Base-by-base conservation (phyloP, 2,888 invertebrate species). In the Leptinotarsa rubiginosa region DNA sequence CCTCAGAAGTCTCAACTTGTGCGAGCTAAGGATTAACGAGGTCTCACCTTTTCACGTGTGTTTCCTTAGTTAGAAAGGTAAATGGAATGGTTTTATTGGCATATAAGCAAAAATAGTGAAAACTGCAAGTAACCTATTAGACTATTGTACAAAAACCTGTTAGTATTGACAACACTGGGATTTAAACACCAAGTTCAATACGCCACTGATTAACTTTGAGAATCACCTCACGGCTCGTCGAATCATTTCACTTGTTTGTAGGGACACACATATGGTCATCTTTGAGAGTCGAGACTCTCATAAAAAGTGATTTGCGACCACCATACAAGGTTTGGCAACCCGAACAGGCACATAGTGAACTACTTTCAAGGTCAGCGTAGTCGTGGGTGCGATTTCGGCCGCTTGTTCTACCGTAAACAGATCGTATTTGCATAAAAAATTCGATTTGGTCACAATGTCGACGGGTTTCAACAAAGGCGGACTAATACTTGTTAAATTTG, bases 281-380 rank as follows among this genome's bases (percentile, higher is more conserved):
- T 77, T 79, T 75, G 75, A 74, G 77, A 77, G 78, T 75, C 31
- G 62, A 41, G 77, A 77, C 81, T 80, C 81, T 79, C 79, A 81
- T 80, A 82, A 83, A 81, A 82, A 83, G 80, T 82, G 80, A 84
- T 83, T 83, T 82, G 83, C 82, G 77, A 81, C 81, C 75, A 80
- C 84, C 84, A 77, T 82, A 84, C 79, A 82, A 78, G 84, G 83
- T 80, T 81, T 81, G 82, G 82, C 82, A 83, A 79, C 80, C 79
- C 77, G 79, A 78, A 72, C 77, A 80, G 75, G 78, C 79, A 77
- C 76, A 65, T 77, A 80, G 76, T 77, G 80, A 79, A 73, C 78
- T 77, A 79, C 79, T 74, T 78, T 69, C 81, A 81, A 82, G 82
- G 82, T 78, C 81, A 79, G 66, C 64, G 59, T 71, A 59, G 70